Percentiles rank a stretch among this genome's conserved stretches.
phyloP scores from a whole-genome alignment of 2,888 invertebrate species.

The Drosophila villosipedis region DNA sequence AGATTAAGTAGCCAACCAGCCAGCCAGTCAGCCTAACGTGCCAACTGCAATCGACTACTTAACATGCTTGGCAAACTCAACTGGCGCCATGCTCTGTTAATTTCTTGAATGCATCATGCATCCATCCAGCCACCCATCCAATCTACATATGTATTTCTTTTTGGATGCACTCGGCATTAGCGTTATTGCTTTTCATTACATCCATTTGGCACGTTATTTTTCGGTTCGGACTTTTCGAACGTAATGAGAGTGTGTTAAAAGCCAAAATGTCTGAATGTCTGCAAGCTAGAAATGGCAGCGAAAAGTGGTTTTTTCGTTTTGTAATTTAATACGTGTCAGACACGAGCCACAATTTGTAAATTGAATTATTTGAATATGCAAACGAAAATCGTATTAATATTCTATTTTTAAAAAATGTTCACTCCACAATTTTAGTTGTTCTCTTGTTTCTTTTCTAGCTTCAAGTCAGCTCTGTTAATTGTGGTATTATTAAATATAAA shows the following conservation, averaged over 20 bases:
- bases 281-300: constrained; percentile 12
- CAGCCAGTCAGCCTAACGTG: constrained; percentile 35
- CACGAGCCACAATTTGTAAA: neutral
- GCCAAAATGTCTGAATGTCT: constrained; percentile 29
- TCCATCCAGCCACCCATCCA: constrained; percentile 17
- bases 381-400: neutral
- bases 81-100: constrained; percentile 67
- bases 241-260: constrained; percentile 63
- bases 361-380: neutral
- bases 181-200: constrained; percentile 55
- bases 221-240: constrained; percentile 64
- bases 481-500: neutral
- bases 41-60: constrained; percentile 44
- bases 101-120: constrained; percentile 57
- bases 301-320: neutral
- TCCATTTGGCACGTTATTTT: constrained; percentile 65
- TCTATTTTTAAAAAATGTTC: neutral
- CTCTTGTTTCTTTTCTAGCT: no score
- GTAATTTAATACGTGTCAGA: neutral
- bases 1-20: constrained; percentile 7
- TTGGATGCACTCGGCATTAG: constrained; percentile 56
- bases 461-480: neutral
- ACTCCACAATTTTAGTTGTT: neutral
- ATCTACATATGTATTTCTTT: constrained; percentile 18
- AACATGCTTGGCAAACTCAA: constrained; percentile 62